Evolutionary conservation across 2,888 invertebrate species (phyloP).

Genomic region (Lasiommata megera): DNA sequence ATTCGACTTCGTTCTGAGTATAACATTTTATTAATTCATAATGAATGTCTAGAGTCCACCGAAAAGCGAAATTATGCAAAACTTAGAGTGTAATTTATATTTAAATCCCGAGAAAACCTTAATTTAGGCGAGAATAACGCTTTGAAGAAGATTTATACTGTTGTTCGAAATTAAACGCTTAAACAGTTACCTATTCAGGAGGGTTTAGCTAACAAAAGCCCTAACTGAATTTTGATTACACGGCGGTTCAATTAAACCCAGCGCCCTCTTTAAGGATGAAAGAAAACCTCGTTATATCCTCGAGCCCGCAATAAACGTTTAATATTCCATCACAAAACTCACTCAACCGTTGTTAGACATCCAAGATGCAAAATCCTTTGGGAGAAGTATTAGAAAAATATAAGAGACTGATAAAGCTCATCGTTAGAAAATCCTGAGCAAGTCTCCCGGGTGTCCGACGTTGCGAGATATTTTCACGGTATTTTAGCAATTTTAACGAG

Average conservation of each 20-base stretch:
- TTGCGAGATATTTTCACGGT: conserved; percentile 75
- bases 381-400: conserved; percentile 72
- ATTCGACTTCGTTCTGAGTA: neutral
- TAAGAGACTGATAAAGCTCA: conserved; percentile 57
- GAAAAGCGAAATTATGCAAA: conserved; percentile 16
- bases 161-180: conserved; percentile 33
- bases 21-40: conserved; percentile 1
- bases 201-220: conserved; percentile 33
- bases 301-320: conserved; percentile 39
- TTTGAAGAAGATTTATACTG: conserved; percentile 32
- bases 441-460: conserved; percentile 67
- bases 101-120: conserved; percentile 24
- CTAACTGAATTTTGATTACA: conserved; percentile 38
- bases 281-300: conserved; percentile 36
- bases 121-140: conserved; percentile 28
- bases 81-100: conserved; percentile 27
- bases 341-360: conserved; percentile 49
- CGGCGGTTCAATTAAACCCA: conserved; percentile 34
- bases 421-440: conserved; percentile 47
- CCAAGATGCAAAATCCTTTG: conserved; percentile 63
- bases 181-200: conserved; percentile 34
- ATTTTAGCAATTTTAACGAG: conserved; percentile 81
- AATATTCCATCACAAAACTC: conserved; percentile 56
- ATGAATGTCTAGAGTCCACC: conserved; percentile 2
- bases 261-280: conserved; percentile 36